These are phyloP conservation scores for Harpalus rubripes DNA, from an alignment of 2,888 invertebrate species.

Conservation along the genomic window DNA sequence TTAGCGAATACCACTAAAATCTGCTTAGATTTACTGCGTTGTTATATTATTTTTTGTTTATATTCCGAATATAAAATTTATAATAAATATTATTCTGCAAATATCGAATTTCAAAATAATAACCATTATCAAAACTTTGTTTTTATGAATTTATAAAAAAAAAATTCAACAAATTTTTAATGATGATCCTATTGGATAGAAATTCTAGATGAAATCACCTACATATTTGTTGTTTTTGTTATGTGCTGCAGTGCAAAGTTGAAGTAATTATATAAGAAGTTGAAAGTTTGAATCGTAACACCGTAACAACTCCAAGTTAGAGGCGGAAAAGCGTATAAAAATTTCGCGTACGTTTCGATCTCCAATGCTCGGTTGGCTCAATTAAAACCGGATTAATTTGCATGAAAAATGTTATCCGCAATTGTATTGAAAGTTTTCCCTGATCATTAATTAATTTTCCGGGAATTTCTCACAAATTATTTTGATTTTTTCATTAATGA, in stretches of 20 bases:
- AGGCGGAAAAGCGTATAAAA: slow-evolving; percentile 35
- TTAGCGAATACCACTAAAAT: too few relatives aligned
- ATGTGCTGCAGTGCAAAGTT: neutral
- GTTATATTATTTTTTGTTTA: too few relatives aligned
- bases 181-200: neutral
- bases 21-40: too few relatives aligned
- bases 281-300: slow-evolving; percentile 36
- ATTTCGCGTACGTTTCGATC: slow-evolving; percentile 24
- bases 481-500: slow-evolving; percentile 28
- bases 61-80: too few relatives aligned
- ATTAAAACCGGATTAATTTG: slow-evolving; percentile 35
- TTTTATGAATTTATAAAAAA: too few relatives aligned
- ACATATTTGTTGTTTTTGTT: neutral
- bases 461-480: slow-evolving; percentile 4
- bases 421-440: slow-evolving; percentile 24
- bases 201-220: neutral
- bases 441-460: slow-evolving; percentile 19
- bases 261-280: slow-evolving; percentile 31
- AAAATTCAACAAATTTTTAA: neutral
- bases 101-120: too few relatives aligned
- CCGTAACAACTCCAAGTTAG: slow-evolving; percentile 26
- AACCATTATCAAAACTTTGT: too few relatives aligned
- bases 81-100: too few relatives aligned
- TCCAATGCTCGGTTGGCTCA: slow-evolving; percentile 22
- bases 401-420: slow-evolving; percentile 31